Evolutionary conservation across 1,140 invertebrate species (phyloP).

Genomic region (Macrostomum lignano): DNA sequence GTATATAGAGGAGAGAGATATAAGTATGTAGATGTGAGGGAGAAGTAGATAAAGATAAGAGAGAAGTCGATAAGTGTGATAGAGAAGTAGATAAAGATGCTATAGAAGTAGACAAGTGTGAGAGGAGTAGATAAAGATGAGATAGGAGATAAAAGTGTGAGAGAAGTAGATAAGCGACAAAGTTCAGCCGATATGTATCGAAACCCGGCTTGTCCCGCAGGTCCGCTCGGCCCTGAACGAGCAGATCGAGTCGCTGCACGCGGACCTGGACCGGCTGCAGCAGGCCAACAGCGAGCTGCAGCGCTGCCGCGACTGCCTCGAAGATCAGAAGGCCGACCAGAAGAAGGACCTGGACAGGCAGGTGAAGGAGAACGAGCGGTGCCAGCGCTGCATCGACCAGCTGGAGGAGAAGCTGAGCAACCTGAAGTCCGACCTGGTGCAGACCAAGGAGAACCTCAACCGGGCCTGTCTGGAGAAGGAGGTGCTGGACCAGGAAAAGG

Average conservation of each 20-base stretch:
- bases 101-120: too few relatives aligned
- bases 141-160: too few relatives aligned
- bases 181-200: too few relatives aligned
- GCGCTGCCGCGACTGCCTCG: slow-evolving; percentile 19
- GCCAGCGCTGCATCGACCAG: slow-evolving; percentile 21
- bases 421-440: slow-evolving; percentile 24
- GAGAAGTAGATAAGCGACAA: too few relatives aligned
- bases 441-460: slow-evolving; percentile 23
- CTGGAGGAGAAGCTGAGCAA: slow-evolving; percentile 17
- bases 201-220: too few relatives aligned
- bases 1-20: too few relatives aligned
- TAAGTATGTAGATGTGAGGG: too few relatives aligned
- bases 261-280: slow-evolving; percentile 20
- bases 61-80: too few relatives aligned
- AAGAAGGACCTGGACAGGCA: slow-evolving; percentile 23
- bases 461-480: slow-evolving; percentile 20
- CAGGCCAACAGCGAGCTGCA: slow-evolving; percentile 22
- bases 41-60: too few relatives aligned
- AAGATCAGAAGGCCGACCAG: slow-evolving; percentile 25
- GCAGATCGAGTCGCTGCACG: slow-evolving; percentile 13
- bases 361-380: slow-evolving; percentile 27
- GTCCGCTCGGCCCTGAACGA: slow-evolving; percentile 15
- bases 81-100: too few relatives aligned
- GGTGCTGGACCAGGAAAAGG: slow-evolving; percentile 19
- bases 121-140: too few relatives aligned